Evolutionary conservation across 2,888 invertebrate species (phyloP).

Genomic region (Aphidoletes aphidimyza): DNA sequence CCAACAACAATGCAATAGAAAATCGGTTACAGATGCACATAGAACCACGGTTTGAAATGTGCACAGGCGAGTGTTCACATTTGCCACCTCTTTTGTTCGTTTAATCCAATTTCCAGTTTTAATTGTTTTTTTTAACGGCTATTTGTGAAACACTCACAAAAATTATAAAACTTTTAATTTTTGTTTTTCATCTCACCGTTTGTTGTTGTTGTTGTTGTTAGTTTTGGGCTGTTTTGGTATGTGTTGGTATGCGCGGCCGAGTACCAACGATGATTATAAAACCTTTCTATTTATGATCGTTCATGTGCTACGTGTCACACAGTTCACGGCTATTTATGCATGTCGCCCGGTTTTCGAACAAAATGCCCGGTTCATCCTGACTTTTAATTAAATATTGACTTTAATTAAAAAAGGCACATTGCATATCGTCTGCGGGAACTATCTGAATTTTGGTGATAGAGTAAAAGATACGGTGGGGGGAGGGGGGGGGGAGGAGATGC

Average conservation of each 20-base stretch:
- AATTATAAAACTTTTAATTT: constrained; percentile 36
- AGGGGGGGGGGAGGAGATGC: neutral
- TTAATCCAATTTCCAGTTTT: constrained; percentile 39
- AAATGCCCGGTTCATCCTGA: constrained; percentile 5
- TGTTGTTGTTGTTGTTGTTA: neutral
- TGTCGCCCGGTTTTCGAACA: neutral
- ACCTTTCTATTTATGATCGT: constrained; percentile 42
- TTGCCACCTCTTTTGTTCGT: neutral
- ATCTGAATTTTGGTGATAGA: too few species aligned
- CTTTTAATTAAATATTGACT: constrained; percentile 48
- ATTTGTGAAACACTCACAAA: neutral
- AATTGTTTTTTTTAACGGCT: neutral
- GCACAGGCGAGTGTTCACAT: neutral
- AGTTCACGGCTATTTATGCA: neutral
- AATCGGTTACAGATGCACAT: neutral
- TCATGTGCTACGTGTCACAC: neutral
- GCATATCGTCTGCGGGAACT: too few species aligned
- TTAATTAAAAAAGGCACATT: constrained; percentile 47
- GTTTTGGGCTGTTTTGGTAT: neutral
- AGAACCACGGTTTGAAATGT: neutral
- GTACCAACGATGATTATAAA: neutral
- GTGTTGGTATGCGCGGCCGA: neutral
- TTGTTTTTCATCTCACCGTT: neutral
- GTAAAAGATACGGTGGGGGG: neutral
- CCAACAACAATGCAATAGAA: neutral